Conservation (phyloP, 2,797 vertebrate genomes). For the Echeneis naucrates region DNA sequence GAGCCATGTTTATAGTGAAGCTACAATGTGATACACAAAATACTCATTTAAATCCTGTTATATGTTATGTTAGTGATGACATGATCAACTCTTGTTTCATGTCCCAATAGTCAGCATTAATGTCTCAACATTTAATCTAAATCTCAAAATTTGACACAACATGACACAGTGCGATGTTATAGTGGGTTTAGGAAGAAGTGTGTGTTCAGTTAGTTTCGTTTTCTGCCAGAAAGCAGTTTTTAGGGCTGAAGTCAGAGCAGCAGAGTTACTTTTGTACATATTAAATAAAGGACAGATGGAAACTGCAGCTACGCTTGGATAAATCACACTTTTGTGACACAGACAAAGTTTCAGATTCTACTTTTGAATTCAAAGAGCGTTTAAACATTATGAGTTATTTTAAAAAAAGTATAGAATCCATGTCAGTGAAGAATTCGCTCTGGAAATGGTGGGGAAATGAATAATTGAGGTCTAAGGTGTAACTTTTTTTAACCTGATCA, state of each 20-base stretch:
- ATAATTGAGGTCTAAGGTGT: constrained; percentile 15
- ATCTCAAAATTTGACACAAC: constrained; percentile 12
- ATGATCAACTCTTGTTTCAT: constrained; percentile 23
- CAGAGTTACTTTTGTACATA: constrained; percentile 18
- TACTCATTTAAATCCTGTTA: constrained; percentile 14
- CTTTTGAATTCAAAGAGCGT: constrained; percentile 19
- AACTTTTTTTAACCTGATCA: constrained; percentile 27
- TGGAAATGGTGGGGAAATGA: not conserved
- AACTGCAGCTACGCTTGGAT: constrained; percentile 2
- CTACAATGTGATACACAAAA: not conserved
- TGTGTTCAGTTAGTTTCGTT: constrained; percentile 40
- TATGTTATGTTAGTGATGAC: constrained; percentile 10
- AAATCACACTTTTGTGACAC: constrained; percentile 12
- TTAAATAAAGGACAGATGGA: constrained; percentile 1
- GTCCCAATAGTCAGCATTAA: constrained; percentile 11
- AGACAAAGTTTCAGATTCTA: not conserved
- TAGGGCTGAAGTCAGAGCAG: constrained; percentile 25
- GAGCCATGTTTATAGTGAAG: not conserved
- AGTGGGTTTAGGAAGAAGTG: constrained; percentile 23
- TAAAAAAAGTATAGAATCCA: not conserved
- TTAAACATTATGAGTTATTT: constrained; percentile 13
- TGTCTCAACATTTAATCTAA: constrained; percentile 18
- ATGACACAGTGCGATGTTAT: constrained; percentile 30
- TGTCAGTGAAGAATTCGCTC: constrained; percentile 6
- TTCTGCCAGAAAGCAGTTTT: constrained; percentile 33